phyloP scores from a whole-genome alignment of 2,113 vertebrate genomes.

The Aythya baeri region DNA sequence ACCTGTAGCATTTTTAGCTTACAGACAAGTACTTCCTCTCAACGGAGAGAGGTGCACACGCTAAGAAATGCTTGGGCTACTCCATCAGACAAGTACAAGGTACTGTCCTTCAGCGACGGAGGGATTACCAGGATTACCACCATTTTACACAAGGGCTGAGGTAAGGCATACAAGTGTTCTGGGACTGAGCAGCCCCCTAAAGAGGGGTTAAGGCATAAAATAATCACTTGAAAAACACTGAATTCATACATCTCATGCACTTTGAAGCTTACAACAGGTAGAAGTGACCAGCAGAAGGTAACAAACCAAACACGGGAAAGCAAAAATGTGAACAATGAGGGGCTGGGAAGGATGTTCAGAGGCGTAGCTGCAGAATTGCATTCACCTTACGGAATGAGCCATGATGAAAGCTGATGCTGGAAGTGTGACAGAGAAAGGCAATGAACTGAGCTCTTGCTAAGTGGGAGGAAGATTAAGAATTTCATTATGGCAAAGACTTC shows the following conservation, averaged over 20 bases:
- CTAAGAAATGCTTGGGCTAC: neutral
- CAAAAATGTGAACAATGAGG: neutral
- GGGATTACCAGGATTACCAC: constrained; percentile 15
- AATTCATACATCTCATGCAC: neutral
- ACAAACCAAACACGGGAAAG: neutral
- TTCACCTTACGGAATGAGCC: neutral
- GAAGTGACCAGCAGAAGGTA: neutral
- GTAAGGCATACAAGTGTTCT: neutral
- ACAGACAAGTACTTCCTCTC: neutral
- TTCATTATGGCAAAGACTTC: neutral
- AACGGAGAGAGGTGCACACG: neutral
- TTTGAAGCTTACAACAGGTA: neutral
- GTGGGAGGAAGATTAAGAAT: neutral
- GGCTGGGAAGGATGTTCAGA: neutral
- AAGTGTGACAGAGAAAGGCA: neutral
- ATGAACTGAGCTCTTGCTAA: neutral
- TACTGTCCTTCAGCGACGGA: neutral
- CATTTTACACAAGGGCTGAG: neutral
- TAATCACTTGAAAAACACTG: neutral
- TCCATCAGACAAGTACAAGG: neutral
- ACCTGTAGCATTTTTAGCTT: neutral
- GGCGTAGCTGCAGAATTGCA: neutral
- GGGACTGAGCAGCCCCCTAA: neutral
- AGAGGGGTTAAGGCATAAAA: neutral
- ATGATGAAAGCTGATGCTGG: neutral